These are phyloP conservation scores for zebrafish (Danio rerio) DNA, from an alignment of 2,113 vertebrate genomes.

Conservation along the genomic window DNA sequence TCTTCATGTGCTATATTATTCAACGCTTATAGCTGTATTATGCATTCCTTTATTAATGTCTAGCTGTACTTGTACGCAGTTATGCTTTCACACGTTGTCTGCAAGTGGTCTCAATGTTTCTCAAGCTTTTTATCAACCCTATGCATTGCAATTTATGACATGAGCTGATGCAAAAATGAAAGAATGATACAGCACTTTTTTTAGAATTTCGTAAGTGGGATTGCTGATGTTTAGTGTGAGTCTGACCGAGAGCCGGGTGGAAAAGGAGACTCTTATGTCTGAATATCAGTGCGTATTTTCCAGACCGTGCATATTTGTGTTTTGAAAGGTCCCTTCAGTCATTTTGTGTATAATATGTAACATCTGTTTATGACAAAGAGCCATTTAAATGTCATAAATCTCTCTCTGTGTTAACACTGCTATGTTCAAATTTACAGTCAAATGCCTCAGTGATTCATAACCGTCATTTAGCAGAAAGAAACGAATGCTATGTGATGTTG, in stretches of 20 bases:
- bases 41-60: neutral
- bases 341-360: neutral
- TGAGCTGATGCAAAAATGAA: too few relatives aligned
- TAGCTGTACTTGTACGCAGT: neutral
- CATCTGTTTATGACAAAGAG: neutral
- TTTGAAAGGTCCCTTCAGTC: neutral
- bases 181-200: neutral
- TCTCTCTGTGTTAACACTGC: neutral
- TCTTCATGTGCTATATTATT: slow-evolving; percentile 9
- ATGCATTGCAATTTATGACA: neutral
- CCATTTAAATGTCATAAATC: slow-evolving; percentile 9
- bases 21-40: neutral
- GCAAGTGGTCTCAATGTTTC: neutral
- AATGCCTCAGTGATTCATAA: neutral
- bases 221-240: neutral
- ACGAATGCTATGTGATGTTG: neutral
- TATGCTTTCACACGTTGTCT: neutral
- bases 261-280: neutral
- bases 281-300: neutral
- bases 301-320: neutral
- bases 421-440: neutral
- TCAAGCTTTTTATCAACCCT: neutral
- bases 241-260: neutral
- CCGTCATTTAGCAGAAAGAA: neutral
- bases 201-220: neutral